Evolutionary conservation across 1,140 invertebrate species (phyloP), one percentile per base, ranked within the genome.

Genomic region (Ganaspis sp.): DNA sequence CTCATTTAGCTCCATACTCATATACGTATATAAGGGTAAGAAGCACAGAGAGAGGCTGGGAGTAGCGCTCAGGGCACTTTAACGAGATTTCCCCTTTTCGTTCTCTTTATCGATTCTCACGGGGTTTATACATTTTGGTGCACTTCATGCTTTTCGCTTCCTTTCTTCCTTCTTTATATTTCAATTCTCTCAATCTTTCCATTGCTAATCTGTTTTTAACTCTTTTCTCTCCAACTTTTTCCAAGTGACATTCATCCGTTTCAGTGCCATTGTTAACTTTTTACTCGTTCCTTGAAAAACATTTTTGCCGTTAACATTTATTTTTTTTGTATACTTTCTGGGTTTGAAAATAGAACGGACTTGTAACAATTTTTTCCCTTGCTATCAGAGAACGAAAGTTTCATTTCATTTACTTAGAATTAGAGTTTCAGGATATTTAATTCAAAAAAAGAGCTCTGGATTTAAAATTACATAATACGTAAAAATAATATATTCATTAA

Each of bases 41-140:
- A 49, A 37, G 37, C 69, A 72, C 70, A 69, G 29, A 76, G 72
- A 64, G 72, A 77, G 77, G 76, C 23, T 69, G 69, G 19, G 42
- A 74, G 69, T 69, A 76, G 71, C 71, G 75, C 76, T 74, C 69
- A 15, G 69, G 73, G 76, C 73, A 77, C 81, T 83, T 79, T 75
- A 80, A 77, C 72, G 53, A 74, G 73, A 82, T 80, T 84, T 78
- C 77, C 73, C 77, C 58, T 77, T 72, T 74, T 77, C 74, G 26
- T 71, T 58, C 76, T 81, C 26, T 73, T 58, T 69, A 53, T 83
- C 72, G 73, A 71, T 76, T 58, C 53, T 53, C 34, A 69, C 58
- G 58, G 58, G 58, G 23, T 64, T 64, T 64, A 64, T 64, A 34
- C 6, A 34, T 64, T 64, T 64, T n/a, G 58, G 11, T 64, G 23